Percentiles rank a stretch among this genome's conserved stretches.
Conservation (phyloP, 2,888 invertebrate species). For the Lepetodrilus schrolli region DNA sequence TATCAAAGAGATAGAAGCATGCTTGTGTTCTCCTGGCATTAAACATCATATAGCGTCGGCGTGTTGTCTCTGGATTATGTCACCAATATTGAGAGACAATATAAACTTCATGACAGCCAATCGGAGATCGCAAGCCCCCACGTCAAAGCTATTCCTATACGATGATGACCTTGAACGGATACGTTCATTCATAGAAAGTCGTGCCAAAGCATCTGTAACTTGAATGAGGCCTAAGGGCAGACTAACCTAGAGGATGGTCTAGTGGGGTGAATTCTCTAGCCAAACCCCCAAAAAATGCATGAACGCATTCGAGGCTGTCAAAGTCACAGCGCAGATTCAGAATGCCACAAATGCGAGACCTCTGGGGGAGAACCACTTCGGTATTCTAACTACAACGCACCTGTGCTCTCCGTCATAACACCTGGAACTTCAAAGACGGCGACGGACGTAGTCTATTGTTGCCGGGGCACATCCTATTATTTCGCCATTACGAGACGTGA, state of each 20-base stretch:
- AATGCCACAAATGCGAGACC: conserved; percentile 30
- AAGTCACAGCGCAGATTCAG: conserved; percentile 6
- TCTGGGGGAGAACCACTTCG: conserved; percentile 1
- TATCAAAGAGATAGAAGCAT: neutral
- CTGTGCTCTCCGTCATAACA: conserved; percentile 30
- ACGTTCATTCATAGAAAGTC: conserved; percentile 16
- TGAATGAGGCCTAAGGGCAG: conserved; percentile 2
- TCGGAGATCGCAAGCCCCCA: conserved; percentile 1
- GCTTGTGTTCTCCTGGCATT: neutral
- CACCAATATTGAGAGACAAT: conserved; percentile 11
- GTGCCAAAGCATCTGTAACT: neutral
- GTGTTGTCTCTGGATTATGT: conserved; percentile 22
- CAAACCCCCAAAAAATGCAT: no score
- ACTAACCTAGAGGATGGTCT: neutral
- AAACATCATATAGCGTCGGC: conserved; percentile 9
- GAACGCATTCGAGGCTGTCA: no score
- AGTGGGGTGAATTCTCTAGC: neutral
- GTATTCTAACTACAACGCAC: conserved; percentile 29
- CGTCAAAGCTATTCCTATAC: conserved; percentile 16
- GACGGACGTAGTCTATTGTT: conserved; percentile 21
- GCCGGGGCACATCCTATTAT: conserved; percentile 27
- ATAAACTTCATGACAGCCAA: neutral
- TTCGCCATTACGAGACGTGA: conserved; percentile 27
- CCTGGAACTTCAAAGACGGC: conserved; percentile 32
- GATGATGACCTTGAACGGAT: neutral